phyloP scores from a whole-genome alignment of 2,113 vertebrate species.

The Notiomystis cincta region DNA sequence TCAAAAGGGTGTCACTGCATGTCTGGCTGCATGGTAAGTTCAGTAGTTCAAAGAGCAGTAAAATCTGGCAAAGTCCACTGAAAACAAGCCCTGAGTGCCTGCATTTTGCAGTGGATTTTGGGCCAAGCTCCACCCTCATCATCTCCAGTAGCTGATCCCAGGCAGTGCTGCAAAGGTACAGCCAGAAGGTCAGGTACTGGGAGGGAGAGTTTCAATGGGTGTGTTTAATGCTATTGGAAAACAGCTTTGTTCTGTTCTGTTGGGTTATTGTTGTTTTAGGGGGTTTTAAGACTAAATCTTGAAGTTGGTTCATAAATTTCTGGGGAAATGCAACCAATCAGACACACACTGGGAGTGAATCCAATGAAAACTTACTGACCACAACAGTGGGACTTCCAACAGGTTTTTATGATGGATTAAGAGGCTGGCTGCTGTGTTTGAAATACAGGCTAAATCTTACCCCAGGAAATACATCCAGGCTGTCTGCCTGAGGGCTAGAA shows the following conservation, averaged over 20 bases:
- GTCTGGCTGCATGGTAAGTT: neutral
- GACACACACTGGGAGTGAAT: conserved; percentile 8
- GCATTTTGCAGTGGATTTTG: neutral
- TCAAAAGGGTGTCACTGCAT: conserved; percentile 11
- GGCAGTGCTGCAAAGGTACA: neutral
- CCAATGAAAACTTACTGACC: neutral
- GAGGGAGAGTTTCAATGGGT: neutral
- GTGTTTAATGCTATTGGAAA: conserved; percentile 9
- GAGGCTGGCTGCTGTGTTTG: neutral
- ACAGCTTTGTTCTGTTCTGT: neutral
- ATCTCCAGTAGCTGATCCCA: neutral
- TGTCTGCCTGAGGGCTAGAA: neutral
- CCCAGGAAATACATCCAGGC: neutral
- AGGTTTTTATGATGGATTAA: neutral
- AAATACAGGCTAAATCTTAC: neutral
- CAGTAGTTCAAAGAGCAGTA: neutral
- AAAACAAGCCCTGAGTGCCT: neutral
- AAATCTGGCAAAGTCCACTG: conserved; percentile 1
- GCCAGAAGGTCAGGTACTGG: neutral
- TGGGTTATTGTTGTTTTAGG: neutral
- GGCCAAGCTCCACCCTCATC: neutral
- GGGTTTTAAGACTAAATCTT: neutral
- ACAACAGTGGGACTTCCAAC: neutral
- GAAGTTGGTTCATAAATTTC: neutral
- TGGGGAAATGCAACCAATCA: neutral